A percentile compares a stretch with the other conserved stretches of the same genome.
Evolutionary conservation across 2,888 invertebrate genomes (phyloP).

Genomic region (Lasioglossum zephyrum): DNA sequence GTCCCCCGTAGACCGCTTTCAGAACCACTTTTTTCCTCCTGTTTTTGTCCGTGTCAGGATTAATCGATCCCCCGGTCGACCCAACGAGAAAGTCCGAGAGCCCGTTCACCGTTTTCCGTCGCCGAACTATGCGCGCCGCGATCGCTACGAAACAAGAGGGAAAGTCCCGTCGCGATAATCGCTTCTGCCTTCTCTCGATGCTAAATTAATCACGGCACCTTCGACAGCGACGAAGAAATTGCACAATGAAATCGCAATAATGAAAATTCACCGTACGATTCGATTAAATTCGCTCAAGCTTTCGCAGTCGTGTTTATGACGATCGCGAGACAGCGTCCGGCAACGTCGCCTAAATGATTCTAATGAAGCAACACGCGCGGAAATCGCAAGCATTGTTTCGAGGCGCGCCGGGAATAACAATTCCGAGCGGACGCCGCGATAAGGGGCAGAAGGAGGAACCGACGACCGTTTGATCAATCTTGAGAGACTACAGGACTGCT

Average conservation of each 20-base stretch:
- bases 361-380: conserved; percentile 52
- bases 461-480: neutral
- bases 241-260: neutral
- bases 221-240: neutral
- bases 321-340: conserved; percentile 31
- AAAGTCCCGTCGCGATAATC: conserved; percentile 8
- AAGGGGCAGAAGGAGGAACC: neutral
- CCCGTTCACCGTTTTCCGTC: neutral
- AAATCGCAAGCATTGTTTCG: conserved; percentile 62
- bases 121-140: neutral
- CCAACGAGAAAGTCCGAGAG: conserved; percentile 9
- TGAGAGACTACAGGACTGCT: neutral
- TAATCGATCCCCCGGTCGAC: conserved; percentile 24
- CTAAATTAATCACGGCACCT: neutral
- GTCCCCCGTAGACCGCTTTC: conserved; percentile 52
- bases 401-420: conserved; percentile 52
- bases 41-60: conserved; percentile 31
- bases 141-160: neutral
- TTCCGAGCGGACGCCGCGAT: neutral
- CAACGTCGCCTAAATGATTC: conserved; percentile 46
- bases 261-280: neutral
- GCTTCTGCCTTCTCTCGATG: neutral
- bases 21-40: conserved; percentile 15
- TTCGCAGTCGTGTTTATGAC: neutral
- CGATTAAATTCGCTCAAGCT: neutral